Conservation (phyloP, 2,113 vertebrate species). For the Bombycilla garrulus region DNA sequence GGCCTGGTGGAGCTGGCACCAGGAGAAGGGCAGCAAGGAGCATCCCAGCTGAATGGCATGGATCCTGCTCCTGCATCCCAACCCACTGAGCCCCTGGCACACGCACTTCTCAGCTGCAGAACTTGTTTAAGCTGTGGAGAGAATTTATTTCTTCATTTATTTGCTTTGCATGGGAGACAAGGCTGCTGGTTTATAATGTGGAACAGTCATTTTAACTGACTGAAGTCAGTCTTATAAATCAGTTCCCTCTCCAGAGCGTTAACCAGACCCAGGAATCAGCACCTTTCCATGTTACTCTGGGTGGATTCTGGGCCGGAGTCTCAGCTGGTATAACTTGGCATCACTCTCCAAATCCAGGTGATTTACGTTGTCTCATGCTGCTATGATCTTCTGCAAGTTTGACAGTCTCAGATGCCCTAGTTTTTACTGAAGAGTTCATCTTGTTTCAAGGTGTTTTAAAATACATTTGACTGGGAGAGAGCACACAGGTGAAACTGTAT, state of each 20-base stretch:
- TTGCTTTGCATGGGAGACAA: not conserved
- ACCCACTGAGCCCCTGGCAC: not conserved
- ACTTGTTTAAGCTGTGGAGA: not conserved
- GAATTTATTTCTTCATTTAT: not conserved
- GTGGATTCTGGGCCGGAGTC: not conserved
- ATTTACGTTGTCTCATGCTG: not conserved
- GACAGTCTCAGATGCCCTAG: not conserved
- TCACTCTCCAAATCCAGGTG: not conserved
- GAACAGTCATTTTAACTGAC: not conserved
- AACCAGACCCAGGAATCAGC: not conserved
- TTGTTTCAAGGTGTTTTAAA: not conserved
- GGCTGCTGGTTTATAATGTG: not conserved
- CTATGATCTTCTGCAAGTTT: not conserved
- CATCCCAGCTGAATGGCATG: rapidly evolving
- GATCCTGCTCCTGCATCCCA: not conserved
- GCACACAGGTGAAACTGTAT: not conserved
- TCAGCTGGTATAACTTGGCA: not conserved
- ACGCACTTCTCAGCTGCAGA: not conserved
- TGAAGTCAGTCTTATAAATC: not conserved
- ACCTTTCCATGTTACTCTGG: not conserved
- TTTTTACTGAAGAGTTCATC: not conserved
- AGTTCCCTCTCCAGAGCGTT: not conserved
- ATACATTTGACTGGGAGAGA: not conserved
- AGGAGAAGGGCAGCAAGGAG: not conserved
- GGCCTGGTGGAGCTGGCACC: not conserved